Conservation (phyloP, 2,797 vertebrate genomes). For the Pagetopsis macropterus region DNA sequence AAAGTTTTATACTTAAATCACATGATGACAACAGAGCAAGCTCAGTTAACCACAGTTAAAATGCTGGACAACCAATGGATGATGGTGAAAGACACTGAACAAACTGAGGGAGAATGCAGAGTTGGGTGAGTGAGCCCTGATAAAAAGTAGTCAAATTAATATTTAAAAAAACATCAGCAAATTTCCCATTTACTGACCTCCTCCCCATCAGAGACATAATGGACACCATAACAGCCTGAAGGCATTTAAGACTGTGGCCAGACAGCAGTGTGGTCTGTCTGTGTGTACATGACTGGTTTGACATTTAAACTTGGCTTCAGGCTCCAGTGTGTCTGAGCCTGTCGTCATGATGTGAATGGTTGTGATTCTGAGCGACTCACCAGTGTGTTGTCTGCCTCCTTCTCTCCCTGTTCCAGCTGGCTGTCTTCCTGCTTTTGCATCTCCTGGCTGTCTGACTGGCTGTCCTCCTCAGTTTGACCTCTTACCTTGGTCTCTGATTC, state of each 20-base stretch:
- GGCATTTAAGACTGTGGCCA: background rate
- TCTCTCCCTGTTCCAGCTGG: conserved; percentile 78
- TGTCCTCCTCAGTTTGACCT: conserved; percentile 78
- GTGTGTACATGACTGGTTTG: background rate
- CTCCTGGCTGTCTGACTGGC: conserved; percentile 76
- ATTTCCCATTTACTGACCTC: background rate
- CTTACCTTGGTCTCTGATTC: conserved; percentile 81
- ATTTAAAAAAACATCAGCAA: background rate
- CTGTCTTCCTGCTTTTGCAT: conserved; percentile 83
- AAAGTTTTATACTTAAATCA: no score
- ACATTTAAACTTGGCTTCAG: background rate
- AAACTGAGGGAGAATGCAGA: no score
- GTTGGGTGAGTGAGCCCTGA: background rate
- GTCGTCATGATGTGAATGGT: conserved; percentile 2
- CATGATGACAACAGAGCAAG: no score
- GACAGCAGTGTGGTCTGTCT: background rate
- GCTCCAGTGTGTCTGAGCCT: background rate
- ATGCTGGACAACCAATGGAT: no score
- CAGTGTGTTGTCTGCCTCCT: conserved; percentile 84
- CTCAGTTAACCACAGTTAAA: no score
- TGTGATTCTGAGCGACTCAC: conserved; percentile 72
- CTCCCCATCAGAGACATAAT: no score
- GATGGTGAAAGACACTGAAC: no score
- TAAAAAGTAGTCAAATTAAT: background rate
- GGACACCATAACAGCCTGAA: background rate